Evolutionary conservation across 2,888 invertebrate species (phyloP).

Genomic region (Xestia sexstrigata): DNA sequence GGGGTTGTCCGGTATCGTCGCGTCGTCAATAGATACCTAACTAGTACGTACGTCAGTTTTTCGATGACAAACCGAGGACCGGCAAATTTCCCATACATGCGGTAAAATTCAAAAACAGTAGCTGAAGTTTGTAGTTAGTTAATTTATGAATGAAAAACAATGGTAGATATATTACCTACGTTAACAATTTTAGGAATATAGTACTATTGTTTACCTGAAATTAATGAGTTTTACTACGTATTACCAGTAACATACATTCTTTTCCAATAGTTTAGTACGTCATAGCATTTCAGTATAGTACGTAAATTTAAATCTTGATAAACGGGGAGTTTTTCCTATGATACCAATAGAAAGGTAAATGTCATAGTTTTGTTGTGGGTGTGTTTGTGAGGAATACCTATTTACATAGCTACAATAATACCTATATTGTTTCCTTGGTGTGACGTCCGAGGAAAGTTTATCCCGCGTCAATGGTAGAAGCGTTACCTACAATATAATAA

Average conservation of each 20-base stretch:
- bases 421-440: not conserved
- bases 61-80: not conserved
- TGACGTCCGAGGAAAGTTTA: constrained; percentile 23
- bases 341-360: not conserved
- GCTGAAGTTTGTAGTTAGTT: too few species aligned
- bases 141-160: not conserved
- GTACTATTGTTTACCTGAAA: not conserved
- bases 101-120: not conserved
- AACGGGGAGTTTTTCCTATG: not conserved
- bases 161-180: not conserved
- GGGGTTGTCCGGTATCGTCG: not conserved
- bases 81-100: too few species aligned
- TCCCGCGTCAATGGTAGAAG: not conserved
- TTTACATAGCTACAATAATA: not conserved
- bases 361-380: not conserved
- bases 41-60: not conserved
- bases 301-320: not conserved
- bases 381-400: not conserved
- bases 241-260: not conserved
- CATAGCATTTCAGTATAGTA: not conserved
- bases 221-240: not conserved
- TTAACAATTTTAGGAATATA: not conserved
- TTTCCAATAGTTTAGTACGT: constrained; percentile 10
- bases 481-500: not conserved
- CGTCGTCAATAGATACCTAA: too few species aligned